Conservation (phyloP, 1,140 invertebrate genomes). For the Antheraea mylitta region DNA sequence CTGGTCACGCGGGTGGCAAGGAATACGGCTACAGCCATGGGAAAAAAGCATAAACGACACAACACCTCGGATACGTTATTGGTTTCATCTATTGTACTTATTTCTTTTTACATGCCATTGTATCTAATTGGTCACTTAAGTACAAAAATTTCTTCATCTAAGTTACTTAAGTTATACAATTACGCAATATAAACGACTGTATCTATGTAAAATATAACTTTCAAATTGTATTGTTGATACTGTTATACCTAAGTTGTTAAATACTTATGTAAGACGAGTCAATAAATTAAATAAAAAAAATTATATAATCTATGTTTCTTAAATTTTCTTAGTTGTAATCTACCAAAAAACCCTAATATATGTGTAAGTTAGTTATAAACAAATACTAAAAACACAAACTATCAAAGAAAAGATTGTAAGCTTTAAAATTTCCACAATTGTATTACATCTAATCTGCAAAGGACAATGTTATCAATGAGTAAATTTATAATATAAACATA, state of each 20-base stretch:
- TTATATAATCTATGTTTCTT: not conserved
- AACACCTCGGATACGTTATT: constrained; percentile 13
- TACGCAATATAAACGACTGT: not conserved
- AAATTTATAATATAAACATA: too few species aligned
- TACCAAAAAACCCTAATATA: too few species aligned
- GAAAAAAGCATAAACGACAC: constrained; percentile 53
- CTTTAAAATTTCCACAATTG: too few species aligned
- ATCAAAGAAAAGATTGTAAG: too few species aligned
- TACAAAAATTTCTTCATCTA: not conserved
- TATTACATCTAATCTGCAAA: too few species aligned
- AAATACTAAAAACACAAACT: too few species aligned
- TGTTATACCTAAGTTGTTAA: not conserved
- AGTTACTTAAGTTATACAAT: not conserved
- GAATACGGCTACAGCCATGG: constrained; percentile 82
- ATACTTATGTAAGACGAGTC: not conserved
- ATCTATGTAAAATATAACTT: not conserved
- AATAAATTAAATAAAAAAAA: not conserved
- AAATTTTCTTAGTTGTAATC: not conserved
- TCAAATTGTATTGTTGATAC: not conserved
- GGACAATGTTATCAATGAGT: too few species aligned
- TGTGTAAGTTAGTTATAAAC: too few species aligned
- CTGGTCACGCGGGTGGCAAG: constrained; percentile 81
- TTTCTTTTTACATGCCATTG: constrained; percentile 9
- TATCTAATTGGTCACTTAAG: not conserved
- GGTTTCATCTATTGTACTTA: constrained; percentile 28